Percentiles rank a stretch among this genome's conserved stretches.
These are phyloP conservation scores for Phymatocera aterrima DNA, from an alignment of 2,888 invertebrate genomes.

Conservation along the genomic window DNA sequence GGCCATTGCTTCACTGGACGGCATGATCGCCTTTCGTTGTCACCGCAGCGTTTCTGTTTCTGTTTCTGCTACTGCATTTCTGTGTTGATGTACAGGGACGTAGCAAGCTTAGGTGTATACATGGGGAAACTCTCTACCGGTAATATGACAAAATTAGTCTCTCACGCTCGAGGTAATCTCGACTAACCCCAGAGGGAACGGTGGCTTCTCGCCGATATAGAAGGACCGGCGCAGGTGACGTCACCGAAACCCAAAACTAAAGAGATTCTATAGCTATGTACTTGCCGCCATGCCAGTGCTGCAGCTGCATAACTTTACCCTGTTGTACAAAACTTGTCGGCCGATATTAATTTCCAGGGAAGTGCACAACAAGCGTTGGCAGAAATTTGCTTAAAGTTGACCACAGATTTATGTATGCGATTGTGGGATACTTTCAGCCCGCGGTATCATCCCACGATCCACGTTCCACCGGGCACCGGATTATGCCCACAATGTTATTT, in stretches of 20 bases:
- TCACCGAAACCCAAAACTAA: constrained; percentile 36
- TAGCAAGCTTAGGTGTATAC: neutral
- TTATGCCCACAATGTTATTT: neutral
- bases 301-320: constrained; percentile 35
- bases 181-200: constrained; percentile 9
- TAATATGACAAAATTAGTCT: constrained; percentile 14
- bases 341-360: constrained; percentile 39
- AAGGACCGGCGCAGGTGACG: constrained; percentile 26
- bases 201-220: neutral
- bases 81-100: constrained; percentile 30
- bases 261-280: neutral
- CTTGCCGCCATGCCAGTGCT: neutral
- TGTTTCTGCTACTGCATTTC: constrained; percentile 21
- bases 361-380: constrained; percentile 32
- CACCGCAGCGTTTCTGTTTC: constrained; percentile 35
- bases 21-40: constrained; percentile 62
- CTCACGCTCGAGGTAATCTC: constrained; percentile 7
- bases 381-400: constrained; percentile 33
- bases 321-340: constrained; percentile 30
- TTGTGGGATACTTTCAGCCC: constrained; percentile 1
- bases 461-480: neutral
- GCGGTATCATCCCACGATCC: neutral
- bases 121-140: constrained; percentile 9
- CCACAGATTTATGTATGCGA: constrained; percentile 7
- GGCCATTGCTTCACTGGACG: constrained; percentile 56